These are phyloP conservation scores for Percopsis omiscomaycus DNA, from an alignment of 2,797 vertebrate genomes.

Conservation along the genomic window DNA sequence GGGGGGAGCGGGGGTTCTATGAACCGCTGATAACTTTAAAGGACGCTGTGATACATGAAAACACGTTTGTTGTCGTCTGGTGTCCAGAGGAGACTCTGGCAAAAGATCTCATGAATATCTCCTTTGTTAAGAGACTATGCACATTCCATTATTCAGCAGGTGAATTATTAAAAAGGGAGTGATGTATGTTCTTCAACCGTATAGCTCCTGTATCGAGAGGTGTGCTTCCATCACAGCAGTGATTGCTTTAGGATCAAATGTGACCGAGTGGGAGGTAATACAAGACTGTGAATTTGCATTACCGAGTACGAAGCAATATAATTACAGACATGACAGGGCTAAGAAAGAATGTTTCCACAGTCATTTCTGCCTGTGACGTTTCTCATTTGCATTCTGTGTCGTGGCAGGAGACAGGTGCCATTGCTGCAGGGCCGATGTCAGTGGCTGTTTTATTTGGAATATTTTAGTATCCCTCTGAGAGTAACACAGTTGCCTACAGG, in stretches of 20 bases:
- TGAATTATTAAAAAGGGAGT: constrained; percentile 69
- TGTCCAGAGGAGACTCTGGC: constrained; percentile 15
- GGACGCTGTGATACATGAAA: constrained; percentile 38
- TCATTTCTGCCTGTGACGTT: background rate
- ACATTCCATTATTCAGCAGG: constrained; percentile 70
- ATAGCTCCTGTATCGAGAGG: constrained; percentile 33
- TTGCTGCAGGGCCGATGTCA: constrained; percentile 7
- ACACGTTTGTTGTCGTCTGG: constrained; percentile 26
- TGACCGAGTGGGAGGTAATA: background rate
- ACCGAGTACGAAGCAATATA: constrained; percentile 5
- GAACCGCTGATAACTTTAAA: constrained; percentile 53
- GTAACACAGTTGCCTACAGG: background rate
- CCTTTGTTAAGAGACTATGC: constrained; percentile 62
- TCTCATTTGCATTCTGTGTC: constrained; percentile 14
- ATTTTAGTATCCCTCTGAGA: background rate
- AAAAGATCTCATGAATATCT: constrained; percentile 52
- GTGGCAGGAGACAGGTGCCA: background rate
- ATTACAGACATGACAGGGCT: constrained; percentile 8
- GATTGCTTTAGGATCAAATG: constrained; percentile 35
- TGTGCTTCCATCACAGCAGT: constrained; percentile 30
- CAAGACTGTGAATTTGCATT: constrained; percentile 2
- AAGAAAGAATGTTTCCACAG: background rate
- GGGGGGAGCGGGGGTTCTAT: constrained; percentile 16
- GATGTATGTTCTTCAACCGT: constrained; percentile 46
- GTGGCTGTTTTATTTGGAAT: constrained; percentile 1